Percentiles rank a stretch among this genome's conserved stretches.
Evolutionary conservation across 2,888 invertebrate species (phyloP).

Genomic region (Opisthograptis luteolata): DNA sequence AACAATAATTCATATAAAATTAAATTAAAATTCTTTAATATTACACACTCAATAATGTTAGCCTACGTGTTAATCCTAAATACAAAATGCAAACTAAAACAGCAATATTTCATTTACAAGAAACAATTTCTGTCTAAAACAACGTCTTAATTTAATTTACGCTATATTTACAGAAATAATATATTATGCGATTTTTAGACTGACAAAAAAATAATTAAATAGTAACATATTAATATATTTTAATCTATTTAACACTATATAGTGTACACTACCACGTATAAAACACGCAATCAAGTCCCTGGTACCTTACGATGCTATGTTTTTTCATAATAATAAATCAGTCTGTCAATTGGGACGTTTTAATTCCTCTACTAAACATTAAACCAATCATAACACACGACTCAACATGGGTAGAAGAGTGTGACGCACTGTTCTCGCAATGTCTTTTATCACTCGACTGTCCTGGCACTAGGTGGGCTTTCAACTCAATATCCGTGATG

Average conservation of each 20-base stretch:
- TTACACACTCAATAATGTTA: conserved; percentile 70
- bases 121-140: conserved; percentile 79
- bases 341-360: conserved; percentile 84
- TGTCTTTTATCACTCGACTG: conserved; percentile 32
- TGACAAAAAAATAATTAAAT: conserved; percentile 70
- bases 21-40: conserved; percentile 71
- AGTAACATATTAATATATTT: conserved; percentile 78
- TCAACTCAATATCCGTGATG: background rate
- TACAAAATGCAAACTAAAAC: conserved; percentile 84
- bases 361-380: conserved; percentile 81
- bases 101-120: conserved; percentile 81
- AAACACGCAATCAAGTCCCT: conserved; percentile 83
- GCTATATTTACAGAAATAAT: conserved; percentile 82
- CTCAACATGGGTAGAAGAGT: conserved; percentile 64
- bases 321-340: conserved; percentile 76
- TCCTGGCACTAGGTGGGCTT: conserved; percentile 6
- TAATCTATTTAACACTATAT: conserved; percentile 77
- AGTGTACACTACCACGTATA: conserved; percentile 82
- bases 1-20: conserved; percentile 80
- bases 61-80: conserved; percentile 70
- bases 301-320: conserved; percentile 73
- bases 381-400: conserved; percentile 77
- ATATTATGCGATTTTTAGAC: conserved; percentile 81
- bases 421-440: conserved; percentile 57
- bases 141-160: conserved; percentile 67